Conservation (phyloP, 1,140 invertebrate genomes). For the Sycophila sp. region DNA sequence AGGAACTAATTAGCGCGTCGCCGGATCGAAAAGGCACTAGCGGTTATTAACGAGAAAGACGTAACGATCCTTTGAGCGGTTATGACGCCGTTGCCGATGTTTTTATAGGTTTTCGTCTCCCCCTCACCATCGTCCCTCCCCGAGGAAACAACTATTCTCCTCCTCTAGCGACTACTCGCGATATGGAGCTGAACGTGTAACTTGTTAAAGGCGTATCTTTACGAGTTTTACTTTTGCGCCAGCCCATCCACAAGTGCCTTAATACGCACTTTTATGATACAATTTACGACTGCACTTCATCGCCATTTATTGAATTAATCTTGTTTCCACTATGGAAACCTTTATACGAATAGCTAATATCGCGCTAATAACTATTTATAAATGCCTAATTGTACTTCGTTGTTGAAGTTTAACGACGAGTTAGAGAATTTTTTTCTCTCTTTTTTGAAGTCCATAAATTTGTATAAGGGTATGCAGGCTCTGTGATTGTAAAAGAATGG, state of each 20-base stretch:
- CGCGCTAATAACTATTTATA: neutral
- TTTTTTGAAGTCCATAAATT: no score
- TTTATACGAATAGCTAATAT: neutral
- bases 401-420: no score
- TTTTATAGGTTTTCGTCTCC: constrained; percentile 46
- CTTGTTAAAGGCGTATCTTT: constrained; percentile 39
- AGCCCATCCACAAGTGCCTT: neutral
- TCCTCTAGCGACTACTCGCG: constrained; percentile 46
- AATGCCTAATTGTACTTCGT: no score
- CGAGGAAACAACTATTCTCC: no score
- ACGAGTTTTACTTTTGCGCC: neutral
- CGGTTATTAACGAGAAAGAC: constrained; percentile 33
- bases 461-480: no score
- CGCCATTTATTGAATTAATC: neutral
- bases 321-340: neutral
- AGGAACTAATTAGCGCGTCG: constrained; percentile 51
- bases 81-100: constrained; percentile 44
- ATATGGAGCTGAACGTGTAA: constrained; percentile 40
- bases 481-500: no score
- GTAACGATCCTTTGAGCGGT: constrained; percentile 49
- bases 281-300: neutral
- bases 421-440: no score
- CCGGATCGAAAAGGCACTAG: constrained; percentile 41
- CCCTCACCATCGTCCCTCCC: no score
- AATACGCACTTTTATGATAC: neutral